Evolutionary conservation across 2,797 vertebrate species (phyloP).

Genomic region (Acanthiza pusilla): DNA sequence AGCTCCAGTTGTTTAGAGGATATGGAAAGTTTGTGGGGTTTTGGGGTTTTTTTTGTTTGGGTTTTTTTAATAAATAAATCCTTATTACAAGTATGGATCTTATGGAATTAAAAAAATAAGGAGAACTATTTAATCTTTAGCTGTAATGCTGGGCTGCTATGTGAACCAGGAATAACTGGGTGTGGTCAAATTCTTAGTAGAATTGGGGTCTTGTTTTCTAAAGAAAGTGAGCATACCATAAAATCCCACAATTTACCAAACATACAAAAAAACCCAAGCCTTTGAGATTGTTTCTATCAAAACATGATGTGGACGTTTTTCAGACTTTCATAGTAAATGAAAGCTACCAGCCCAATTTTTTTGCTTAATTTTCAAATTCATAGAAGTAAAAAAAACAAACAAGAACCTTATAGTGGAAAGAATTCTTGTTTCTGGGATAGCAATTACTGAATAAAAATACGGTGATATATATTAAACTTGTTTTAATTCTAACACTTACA

Average conservation of each 20-base stretch:
- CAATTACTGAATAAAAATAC: background rate
- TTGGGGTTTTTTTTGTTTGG: background rate
- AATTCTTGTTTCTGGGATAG: background rate
- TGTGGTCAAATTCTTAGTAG: background rate
- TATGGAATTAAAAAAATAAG: background rate
- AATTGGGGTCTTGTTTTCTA: background rate
- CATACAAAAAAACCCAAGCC: accelerated
- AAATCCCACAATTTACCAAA: background rate
- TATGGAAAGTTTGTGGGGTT: background rate
- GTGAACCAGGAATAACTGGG: background rate
- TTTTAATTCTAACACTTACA: background rate
- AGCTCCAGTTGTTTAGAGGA: background rate
- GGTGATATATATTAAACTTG: background rate
- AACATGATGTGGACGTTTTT: background rate
- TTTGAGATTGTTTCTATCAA: background rate
- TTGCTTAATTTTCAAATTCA: background rate
- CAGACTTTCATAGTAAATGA: background rate
- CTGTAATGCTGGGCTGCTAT: background rate
- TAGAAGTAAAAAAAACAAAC: background rate
- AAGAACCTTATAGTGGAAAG: background rate
- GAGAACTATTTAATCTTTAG: background rate
- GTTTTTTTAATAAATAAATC: background rate
- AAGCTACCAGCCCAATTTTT: accelerated
- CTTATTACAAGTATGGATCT: background rate
- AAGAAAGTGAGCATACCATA: background rate